Conservation (phyloP, 1,140 invertebrate species). For the Drosophila lowei region DNA sequence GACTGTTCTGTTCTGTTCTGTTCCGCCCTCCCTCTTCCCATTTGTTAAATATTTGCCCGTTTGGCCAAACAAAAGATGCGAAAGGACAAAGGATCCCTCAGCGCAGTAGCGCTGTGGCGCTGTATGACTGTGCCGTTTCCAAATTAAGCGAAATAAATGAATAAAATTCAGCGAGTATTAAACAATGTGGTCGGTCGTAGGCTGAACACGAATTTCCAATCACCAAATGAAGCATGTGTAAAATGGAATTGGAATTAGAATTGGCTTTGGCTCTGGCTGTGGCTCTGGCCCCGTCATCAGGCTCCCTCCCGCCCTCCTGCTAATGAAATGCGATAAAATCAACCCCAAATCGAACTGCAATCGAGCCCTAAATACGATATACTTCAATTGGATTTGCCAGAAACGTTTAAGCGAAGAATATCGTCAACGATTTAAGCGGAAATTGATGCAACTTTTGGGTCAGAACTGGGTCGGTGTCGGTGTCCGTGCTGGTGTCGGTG, state of each 20-base stretch:
- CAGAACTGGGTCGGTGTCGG: conserved; percentile 3
- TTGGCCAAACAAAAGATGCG: conserved; percentile 33
- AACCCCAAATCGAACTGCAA: conserved; percentile 49
- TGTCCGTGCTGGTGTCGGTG: background rate
- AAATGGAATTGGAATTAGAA: conserved; percentile 54
- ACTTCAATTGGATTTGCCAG: conserved; percentile 28
- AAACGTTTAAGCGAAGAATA: conserved; percentile 8
- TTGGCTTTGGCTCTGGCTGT: background rate
- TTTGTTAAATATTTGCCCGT: conserved; percentile 60
- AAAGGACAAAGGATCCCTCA: conserved; percentile 18
- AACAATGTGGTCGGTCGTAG: background rate
- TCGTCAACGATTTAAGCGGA: conserved; percentile 53
- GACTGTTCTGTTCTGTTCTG: background rate
- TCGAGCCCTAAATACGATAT: conserved; percentile 15
- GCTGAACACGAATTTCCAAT: conserved; percentile 23
- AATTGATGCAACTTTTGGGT: conserved; percentile 59
- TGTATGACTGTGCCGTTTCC: no score
- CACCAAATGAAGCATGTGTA: conserved; percentile 63
- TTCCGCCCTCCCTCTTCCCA: background rate
- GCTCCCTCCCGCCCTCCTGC: no score
- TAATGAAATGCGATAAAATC: conserved; percentile 78
- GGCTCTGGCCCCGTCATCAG: no score
- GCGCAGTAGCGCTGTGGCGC: no score
- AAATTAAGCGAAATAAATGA: conserved; percentile 52
- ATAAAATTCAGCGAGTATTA: conserved; percentile 26